These are phyloP conservation scores for Mechanitis mazaeus DNA, from an alignment of 2,888 invertebrate genomes.

Conservation along the genomic window DNA sequence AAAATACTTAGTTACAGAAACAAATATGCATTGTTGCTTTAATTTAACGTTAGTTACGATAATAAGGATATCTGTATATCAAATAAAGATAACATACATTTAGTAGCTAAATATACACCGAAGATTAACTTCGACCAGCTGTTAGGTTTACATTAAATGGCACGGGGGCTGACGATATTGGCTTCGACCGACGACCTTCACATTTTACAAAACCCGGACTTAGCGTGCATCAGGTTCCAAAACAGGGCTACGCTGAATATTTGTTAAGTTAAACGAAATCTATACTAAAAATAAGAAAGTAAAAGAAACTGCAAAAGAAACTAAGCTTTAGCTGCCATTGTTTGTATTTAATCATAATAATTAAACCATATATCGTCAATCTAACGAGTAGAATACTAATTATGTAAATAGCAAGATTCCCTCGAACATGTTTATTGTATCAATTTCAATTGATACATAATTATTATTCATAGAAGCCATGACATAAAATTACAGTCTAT, in stretches of 20 bases:
- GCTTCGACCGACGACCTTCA: constrained; percentile 69
- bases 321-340: too few relatives aligned
- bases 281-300: constrained; percentile 6
- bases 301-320: neutral
- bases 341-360: too few relatives aligned
- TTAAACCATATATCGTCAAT: neutral
- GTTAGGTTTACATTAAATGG: constrained; percentile 47
- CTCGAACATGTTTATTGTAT: too few relatives aligned
- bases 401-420: too few relatives aligned
- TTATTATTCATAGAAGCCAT: too few relatives aligned
- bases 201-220: constrained; percentile 75
- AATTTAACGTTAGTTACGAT: too few relatives aligned
- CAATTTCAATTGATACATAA: too few relatives aligned
- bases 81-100: neutral
- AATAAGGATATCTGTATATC: too few relatives aligned
- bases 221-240: constrained; percentile 55
- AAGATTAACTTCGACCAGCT: constrained; percentile 17
- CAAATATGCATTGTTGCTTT: too few relatives aligned
- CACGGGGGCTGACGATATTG: constrained; percentile 68
- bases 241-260: constrained; percentile 19
- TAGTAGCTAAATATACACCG: constrained; percentile 12
- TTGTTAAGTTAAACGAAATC: constrained; percentile 11
- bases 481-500: too few relatives aligned
- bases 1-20: too few relatives aligned
- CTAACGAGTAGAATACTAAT: too few relatives aligned